Percentiles rank a stretch among this genome's conserved stretches.
Conservation (phyloP, 1,140 invertebrate species). For the Zelostemma sp. region DNA sequence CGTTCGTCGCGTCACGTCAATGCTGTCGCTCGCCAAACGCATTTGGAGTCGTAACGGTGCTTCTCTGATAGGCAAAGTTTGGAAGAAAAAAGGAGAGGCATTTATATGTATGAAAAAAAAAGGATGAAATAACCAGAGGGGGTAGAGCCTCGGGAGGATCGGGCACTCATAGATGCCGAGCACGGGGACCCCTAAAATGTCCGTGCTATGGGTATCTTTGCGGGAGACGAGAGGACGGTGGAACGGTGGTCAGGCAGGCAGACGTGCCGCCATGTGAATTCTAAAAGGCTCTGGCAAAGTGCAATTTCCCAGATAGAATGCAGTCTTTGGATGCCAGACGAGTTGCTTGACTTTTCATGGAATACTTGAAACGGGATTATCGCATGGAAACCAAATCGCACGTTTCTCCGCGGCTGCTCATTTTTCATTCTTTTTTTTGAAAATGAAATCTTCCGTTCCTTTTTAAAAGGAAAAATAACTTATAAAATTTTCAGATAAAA, state of each 20-base stretch:
- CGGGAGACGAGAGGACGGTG: conserved; percentile 40
- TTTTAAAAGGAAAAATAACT: too few species aligned
- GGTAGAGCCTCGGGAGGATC: conserved; percentile 22
- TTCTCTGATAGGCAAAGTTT: not conserved
- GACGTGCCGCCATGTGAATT: conserved; percentile 59
- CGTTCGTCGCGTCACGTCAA: conserved; percentile 42
- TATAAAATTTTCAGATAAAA: too few species aligned
- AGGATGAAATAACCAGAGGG: not conserved
- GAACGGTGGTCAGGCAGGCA: conserved; percentile 36
- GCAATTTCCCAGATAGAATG: conserved; percentile 56
- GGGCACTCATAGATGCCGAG: conserved; percentile 55
- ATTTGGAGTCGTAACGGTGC: conserved; percentile 1
- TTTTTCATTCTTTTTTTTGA: not conserved
- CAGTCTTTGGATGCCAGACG: conserved; percentile 50
- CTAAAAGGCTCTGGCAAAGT: conserved; percentile 56
- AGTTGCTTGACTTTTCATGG: conserved; percentile 61
- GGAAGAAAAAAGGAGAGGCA: conserved; percentile 3
- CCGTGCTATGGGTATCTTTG: conserved; percentile 32
- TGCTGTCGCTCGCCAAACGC: conserved; percentile 11
- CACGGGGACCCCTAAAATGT: conserved; percentile 60
- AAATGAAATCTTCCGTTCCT: too few species aligned
- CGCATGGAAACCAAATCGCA: conserved; percentile 21
- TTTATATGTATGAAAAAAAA: conserved; percentile 8
- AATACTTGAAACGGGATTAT: conserved; percentile 39
- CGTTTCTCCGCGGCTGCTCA: conserved; percentile 13